phyloP scores from a whole-genome alignment of 2,113 vertebrate genomes.

The Trachemys scripta region DNA sequence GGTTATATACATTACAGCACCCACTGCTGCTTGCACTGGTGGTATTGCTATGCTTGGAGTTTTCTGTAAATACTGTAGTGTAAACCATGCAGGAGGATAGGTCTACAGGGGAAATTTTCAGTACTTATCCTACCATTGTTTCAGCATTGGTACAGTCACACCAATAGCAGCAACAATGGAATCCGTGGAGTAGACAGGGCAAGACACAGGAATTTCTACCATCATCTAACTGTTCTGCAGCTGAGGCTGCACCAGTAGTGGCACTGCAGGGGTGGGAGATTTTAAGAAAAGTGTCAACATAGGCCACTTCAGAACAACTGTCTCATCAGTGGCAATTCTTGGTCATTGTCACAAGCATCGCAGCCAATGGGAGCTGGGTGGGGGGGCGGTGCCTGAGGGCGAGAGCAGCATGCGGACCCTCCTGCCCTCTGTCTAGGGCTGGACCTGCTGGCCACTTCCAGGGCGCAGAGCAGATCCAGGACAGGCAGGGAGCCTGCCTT shows the following conservation, averaged over 20 bases:
- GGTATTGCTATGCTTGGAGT: neutral
- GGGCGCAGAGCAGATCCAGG: too few species aligned
- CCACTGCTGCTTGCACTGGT: neutral
- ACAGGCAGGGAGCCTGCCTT: too few species aligned
- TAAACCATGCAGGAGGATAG: neutral
- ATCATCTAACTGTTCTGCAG: neutral
- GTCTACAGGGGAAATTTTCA: neutral
- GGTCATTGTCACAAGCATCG: too few species aligned
- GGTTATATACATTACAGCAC: neutral
- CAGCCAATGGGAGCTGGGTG: too few species aligned
- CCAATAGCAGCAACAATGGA: neutral
- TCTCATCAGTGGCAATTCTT: neutral
- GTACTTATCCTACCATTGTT: neutral
- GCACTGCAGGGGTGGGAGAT: rapidly evolving
- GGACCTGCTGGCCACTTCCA: too few species aligned
- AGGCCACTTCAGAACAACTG: neutral
- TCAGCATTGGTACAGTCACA: neutral
- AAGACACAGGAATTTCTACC: neutral
- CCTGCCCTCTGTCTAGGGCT: too few species aligned
- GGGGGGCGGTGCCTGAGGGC: too few species aligned
- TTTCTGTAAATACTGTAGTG: neutral
- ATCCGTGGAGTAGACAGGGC: neutral
- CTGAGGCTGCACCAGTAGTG: neutral
- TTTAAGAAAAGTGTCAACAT: neutral
- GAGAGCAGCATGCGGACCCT: too few species aligned